A percentile compares a stretch with the other conserved stretches of the same genome.
Conservation (phyloP, 2,113 vertebrate species). For the Tupaia chinensis region DNA sequence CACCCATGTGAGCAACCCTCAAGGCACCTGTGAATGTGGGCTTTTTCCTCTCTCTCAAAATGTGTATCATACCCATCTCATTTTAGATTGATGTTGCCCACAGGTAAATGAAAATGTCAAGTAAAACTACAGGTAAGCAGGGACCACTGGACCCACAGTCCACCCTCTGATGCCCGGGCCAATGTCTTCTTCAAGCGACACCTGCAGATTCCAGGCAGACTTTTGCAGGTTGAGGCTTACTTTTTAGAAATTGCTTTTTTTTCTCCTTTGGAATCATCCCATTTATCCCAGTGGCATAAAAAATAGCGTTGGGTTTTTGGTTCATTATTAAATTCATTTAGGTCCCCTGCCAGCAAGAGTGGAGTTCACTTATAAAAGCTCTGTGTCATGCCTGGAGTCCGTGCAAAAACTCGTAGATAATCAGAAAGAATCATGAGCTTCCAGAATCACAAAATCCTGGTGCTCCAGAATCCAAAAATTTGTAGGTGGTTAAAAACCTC, state of each 20-base stretch:
- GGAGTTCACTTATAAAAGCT: not conserved
- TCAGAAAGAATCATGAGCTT: not conserved
- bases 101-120: too few species aligned
- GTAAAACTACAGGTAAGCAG: too few species aligned
- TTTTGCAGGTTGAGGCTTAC: not conserved
- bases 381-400: not conserved
- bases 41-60: too few species aligned
- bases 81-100: too few species aligned
- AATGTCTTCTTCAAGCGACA: not conserved
- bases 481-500: not conserved
- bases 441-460: not conserved
- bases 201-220: not conserved
- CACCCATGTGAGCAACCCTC: constrained; percentile 71
- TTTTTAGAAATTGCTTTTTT: not conserved
- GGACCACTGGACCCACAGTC: not conserved
- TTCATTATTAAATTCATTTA: constrained; percentile 16
- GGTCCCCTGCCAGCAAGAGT: not conserved
- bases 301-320: not conserved
- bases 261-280: not conserved
- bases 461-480: not conserved
- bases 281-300: not conserved
- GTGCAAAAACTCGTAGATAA: not conserved
- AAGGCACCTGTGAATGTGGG: constrained; percentile 55
- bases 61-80: too few species aligned
- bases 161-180: not conserved